A percentile compares a stretch with the other conserved stretches of the same genome.
These are phyloP conservation scores for Lepidocyrtinus sp. DNA, from an alignment of 2,888 invertebrate genomes.

Conservation along the genomic window DNA sequence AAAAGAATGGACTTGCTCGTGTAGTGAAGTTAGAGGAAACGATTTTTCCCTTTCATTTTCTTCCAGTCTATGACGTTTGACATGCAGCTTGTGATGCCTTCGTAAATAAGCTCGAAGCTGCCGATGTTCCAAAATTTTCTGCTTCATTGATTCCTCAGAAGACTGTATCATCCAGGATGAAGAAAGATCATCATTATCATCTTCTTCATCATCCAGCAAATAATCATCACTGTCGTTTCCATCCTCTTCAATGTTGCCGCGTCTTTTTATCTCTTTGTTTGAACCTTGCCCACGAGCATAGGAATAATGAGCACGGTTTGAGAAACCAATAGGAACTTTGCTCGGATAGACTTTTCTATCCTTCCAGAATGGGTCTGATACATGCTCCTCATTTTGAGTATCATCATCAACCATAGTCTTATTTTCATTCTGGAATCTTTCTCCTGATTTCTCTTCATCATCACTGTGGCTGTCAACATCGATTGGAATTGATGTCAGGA, in stretches of 20 bases:
- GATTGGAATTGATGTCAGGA: too few relatives aligned
- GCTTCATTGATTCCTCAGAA: conserved; percentile 27
- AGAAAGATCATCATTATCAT: not conserved
- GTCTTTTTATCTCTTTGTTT: conserved; percentile 30
- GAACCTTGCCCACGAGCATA: conserved; percentile 27
- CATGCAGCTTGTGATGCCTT: conserved; percentile 54
- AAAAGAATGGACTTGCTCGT: not conserved
- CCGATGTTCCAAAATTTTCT: conserved; percentile 54
- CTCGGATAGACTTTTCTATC: too few relatives aligned
- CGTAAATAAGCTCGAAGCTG: conserved; percentile 50
- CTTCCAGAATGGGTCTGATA: too few relatives aligned
- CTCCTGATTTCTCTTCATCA: conserved; percentile 14
- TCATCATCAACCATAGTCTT: too few relatives aligned
- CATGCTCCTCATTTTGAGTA: too few relatives aligned
- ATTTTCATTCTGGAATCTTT: conserved; percentile 41
- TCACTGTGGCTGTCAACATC: conserved; percentile 1
- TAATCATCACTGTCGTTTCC: not conserved
- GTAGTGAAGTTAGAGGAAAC: not conserved
- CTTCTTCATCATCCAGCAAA: not conserved
- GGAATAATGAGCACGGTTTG: conserved; percentile 31
- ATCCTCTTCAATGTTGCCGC: not conserved
- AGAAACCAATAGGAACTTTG: conserved; percentile 32
- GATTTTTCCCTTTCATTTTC: conserved; percentile 16
- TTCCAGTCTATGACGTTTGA: conserved; percentile 29
- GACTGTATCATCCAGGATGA: conserved; percentile 26